These are phyloP conservation scores for Mus pahari DNA, from an alignment of 2,113 vertebrate genomes.

Conservation along the genomic window DNA sequence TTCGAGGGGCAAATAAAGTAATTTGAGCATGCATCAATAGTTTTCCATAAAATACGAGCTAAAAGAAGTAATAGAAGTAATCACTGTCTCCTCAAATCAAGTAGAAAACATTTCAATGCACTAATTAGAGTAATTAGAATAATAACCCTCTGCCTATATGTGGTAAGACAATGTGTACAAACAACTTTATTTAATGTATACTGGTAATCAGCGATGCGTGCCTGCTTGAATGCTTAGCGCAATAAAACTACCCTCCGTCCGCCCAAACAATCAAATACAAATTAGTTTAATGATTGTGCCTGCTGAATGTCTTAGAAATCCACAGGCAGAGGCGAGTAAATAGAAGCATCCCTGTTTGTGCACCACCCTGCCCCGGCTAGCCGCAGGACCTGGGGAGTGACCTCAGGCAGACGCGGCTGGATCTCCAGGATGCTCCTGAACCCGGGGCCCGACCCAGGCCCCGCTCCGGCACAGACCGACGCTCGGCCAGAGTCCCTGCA, in stretches of 20 bases:
- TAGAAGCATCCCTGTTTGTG: slow-evolving; percentile 87
- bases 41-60: slow-evolving; percentile 90
- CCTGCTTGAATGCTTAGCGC: slow-evolving; percentile 91
- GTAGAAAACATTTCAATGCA: slow-evolving; percentile 92
- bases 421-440: neutral
- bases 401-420: slow-evolving; percentile 6
- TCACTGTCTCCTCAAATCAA: slow-evolving; percentile 92
- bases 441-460: slow-evolving; percentile 3
- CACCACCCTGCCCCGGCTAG: slow-evolving; percentile 83
- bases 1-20: slow-evolving; percentile 85
- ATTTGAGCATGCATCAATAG: slow-evolving; percentile 87
- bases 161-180: slow-evolving; percentile 94
- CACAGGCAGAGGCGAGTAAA: slow-evolving; percentile 89
- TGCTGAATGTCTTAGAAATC: slow-evolving; percentile 89
- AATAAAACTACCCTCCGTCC: slow-evolving; percentile 92
- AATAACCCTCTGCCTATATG: slow-evolving; percentile 93
- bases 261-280: slow-evolving; percentile 93
- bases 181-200: slow-evolving; percentile 94
- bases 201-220: slow-evolving; percentile 93
- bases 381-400: slow-evolving; percentile 76
- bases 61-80: slow-evolving; percentile 91
- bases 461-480: neutral
- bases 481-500: neutral
- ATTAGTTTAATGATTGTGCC: slow-evolving; percentile 93
- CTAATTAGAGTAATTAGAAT: slow-evolving; percentile 94